These are phyloP conservation scores for Tenebrosternarchus preto DNA, from an alignment of 2,113 vertebrate genomes.

Conservation along the genomic window DNA sequence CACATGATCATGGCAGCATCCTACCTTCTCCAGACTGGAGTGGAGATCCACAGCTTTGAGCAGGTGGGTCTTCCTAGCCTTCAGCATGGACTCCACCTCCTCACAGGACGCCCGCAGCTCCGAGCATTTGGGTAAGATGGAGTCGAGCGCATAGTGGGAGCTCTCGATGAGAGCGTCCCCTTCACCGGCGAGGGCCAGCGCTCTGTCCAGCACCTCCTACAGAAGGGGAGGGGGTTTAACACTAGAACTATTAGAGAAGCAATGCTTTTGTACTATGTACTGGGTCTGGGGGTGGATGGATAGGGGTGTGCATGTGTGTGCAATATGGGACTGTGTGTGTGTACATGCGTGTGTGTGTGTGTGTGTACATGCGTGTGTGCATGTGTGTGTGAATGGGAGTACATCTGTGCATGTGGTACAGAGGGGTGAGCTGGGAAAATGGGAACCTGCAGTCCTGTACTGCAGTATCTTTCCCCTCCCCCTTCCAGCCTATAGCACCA, in stretches of 20 bases:
- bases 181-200: conserved; percentile 76
- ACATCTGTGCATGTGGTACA: too few species aligned
- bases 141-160: conserved; percentile 93
- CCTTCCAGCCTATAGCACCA: neutral
- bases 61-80: conserved; percentile 75
- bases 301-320: too few species aligned
- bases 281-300: too few species aligned
- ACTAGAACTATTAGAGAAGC: too few species aligned
- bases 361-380: too few species aligned
- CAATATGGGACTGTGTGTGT: too few species aligned
- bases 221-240: neutral
- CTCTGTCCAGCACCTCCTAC: conserved; percentile 81
- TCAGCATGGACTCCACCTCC: conserved; percentile 65
- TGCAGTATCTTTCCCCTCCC: conserved; percentile 25
- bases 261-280: too few species aligned
- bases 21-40: conserved; percentile 82
- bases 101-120: conserved; percentile 82
- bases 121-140: conserved; percentile 89
- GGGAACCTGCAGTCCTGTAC: neutral
- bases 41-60: conserved; percentile 87
- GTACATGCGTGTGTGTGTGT: too few species aligned
- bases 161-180: conserved; percentile 82
- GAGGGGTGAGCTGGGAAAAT: neutral
- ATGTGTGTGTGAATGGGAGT: too few species aligned
- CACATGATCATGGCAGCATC: neutral